Percentiles rank a stretch among this genome's conserved stretches.
Evolutionary conservation across 1,140 invertebrate species (phyloP).

Genomic region (Hycleus cichorii): DNA sequence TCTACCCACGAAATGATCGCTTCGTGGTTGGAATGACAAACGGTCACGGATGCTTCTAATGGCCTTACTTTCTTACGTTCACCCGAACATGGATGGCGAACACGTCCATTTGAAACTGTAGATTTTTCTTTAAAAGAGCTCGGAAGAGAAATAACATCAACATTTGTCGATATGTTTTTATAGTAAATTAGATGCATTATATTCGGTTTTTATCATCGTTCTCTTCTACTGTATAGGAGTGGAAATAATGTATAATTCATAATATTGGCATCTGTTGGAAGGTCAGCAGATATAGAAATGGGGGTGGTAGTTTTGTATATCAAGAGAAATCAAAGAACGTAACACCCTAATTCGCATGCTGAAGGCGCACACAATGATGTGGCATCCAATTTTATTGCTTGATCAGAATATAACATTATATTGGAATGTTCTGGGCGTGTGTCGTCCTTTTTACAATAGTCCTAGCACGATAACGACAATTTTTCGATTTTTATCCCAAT

Average conservation of each 20-base stretch:
- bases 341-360: conserved; percentile 37
- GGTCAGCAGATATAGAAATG: conserved; percentile 22
- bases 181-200: no score
- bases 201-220: no score
- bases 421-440: conserved; percentile 33
- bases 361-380: conserved; percentile 35
- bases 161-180: no score
- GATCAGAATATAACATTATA: conserved; percentile 39
- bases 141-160: no score
- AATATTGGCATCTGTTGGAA: conserved; percentile 16
- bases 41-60: conserved; percentile 31
- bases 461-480: conserved; percentile 9
- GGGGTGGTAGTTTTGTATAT: conserved; percentile 20
- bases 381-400: conserved; percentile 39
- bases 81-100: conserved; percentile 2
- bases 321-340: conserved; percentile 34
- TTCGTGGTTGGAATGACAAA: conserved; percentile 32
- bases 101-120: background rate
- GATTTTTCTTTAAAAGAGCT: background rate
- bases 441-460: conserved; percentile 15
- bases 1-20: conserved; percentile 32
- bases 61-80: conserved; percentile 17
- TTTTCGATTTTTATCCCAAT: no score
- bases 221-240: no score
- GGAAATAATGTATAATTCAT: background rate